Conservation (phyloP, 2,888 invertebrate species). For the Labia minor region DNA sequence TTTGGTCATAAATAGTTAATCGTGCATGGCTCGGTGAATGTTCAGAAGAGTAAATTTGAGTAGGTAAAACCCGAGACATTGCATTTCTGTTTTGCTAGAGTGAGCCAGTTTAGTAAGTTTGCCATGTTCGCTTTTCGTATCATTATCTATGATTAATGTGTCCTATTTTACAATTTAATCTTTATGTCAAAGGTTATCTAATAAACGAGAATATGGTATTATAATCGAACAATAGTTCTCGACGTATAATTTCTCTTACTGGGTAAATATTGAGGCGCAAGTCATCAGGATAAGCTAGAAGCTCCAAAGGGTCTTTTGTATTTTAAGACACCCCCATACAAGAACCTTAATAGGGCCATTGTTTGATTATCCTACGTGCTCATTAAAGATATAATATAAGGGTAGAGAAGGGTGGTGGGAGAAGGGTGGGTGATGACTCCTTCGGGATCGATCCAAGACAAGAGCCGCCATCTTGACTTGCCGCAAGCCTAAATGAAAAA, state of each 20-base stretch:
- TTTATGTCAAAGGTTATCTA: constrained; percentile 8
- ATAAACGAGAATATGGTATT: constrained; percentile 1
- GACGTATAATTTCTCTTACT: constrained; percentile 4
- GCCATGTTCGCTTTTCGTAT: not conserved
- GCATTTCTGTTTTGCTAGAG: not conserved
- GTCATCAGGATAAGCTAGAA: constrained; percentile 1
- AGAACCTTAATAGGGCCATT: constrained; percentile 5
- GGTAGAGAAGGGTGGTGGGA: not conserved
- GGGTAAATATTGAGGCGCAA: constrained; percentile 7
- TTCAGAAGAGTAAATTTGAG: not conserved
- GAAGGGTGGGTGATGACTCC: not conserved
- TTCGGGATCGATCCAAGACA: constrained; percentile 13
- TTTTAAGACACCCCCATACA: constrained; percentile 1
- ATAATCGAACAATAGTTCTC: not conserved
- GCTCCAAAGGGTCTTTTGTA: not conserved
- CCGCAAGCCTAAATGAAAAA: not conserved
- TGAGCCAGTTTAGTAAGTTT: not conserved
- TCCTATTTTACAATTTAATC: constrained; percentile 13
- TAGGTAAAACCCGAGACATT: not conserved
- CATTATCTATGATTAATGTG: constrained; percentile 13
- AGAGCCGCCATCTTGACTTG: constrained; percentile 2
- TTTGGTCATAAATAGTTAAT: not conserved
- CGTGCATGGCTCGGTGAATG: not conserved
- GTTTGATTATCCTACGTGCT: not conserved
- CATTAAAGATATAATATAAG: constrained; percentile 2